Evolutionary conservation across 2,797 vertebrate species (phyloP), one percentile per base, ranked within the genome.

Genomic region (Lutjanus campechanus): DNA sequence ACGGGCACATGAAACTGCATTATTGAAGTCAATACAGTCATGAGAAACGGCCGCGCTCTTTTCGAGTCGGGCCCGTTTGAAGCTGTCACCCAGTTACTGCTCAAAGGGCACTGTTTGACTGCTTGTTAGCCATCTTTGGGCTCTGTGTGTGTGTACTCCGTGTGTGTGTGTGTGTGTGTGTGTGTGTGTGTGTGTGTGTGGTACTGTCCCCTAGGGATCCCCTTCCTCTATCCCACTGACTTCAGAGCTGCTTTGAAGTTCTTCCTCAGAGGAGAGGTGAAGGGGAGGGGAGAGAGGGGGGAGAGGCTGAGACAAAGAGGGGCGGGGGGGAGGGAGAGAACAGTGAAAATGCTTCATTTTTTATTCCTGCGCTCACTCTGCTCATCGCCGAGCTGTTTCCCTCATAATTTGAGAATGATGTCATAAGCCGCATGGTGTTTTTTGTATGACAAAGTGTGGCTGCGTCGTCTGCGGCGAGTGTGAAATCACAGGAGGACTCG

Each of bases 241-340:
- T 94, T 91, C 93, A 95, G 85, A 95, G 89, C 66, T 64, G 82
- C 94, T 95, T 95, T 94, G 93, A 95, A 94, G 92, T 94, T 91
- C 59, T 60, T 84, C 73, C 75, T 89, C 73, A 73, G 79, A 85
- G 67, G n/a, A 76, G 78, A 88, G 78, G 86, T 91, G 87, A 82
- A 85, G 65, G 79, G 73, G 71, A 74, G 66, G 60, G 77, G 55
- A 51, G 29, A 40, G 46, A 13, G 61, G 51, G 77, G 73, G 51
- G 62, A 29, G 47, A 11, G 73, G 6, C 13, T 59, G 79, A 77
- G 61, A 85, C 82, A 88, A 77, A 84, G 67, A 74, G 73, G 49
- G 53, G 46, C 12, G n/a, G 49, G 50, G 20, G 25, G 47, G 51
- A 43, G 68, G n/a, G 66, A 69, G 44, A 69, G 50, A 76, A 44